phyloP scores from a whole-genome alignment of 37 sponge, comb jelly and placozoan species.

The Aplysina aerophoba region DNA sequence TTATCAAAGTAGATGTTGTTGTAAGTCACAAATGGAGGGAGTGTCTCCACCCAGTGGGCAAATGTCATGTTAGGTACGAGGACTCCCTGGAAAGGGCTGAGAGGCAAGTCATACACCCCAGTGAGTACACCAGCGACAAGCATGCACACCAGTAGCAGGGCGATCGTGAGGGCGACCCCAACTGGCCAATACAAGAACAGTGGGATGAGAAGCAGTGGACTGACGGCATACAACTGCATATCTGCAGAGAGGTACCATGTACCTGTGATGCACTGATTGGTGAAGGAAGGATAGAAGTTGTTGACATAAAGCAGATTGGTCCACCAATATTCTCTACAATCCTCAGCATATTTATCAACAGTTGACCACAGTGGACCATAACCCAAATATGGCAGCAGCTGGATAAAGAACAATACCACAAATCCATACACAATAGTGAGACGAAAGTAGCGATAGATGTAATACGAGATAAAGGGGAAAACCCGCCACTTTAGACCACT shows the following conservation, averaged over 20 bases:
- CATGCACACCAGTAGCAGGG: conserved; percentile 23
- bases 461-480: conserved; percentile 71
- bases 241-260: conserved; percentile 91
- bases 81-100: conserved; percentile 24
- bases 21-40: neutral
- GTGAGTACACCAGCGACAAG: conserved; percentile 47
- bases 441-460: conserved; percentile 81
- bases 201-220: conserved; percentile 76
- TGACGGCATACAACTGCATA: conserved; percentile 86
- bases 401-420: conserved; percentile 69
- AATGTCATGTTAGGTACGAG: neutral
- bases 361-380: conserved; percentile 47
- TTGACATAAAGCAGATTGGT: conserved; percentile 90
- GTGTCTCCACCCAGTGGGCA: too few relatives aligned
- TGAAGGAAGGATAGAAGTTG: conserved; percentile 82
- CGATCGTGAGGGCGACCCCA: conserved; percentile 29
- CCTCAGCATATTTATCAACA: neutral
- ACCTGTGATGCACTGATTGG: conserved; percentile 76
- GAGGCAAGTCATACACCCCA: conserved; percentile 50
- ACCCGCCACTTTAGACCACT: neutral
- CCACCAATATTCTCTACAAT: conserved; percentile 89
- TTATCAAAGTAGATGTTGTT: conserved; percentile 62
- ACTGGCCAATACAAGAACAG: conserved; percentile 51
- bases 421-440: conserved; percentile 72
- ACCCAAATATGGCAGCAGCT: conserved; percentile 48